A percentile compares a stretch with the other conserved stretches of the same genome.
These are phyloP conservation scores for Etheostoma spectabile DNA, from an alignment of 2,113 vertebrate genomes.

Conservation along the genomic window DNA sequence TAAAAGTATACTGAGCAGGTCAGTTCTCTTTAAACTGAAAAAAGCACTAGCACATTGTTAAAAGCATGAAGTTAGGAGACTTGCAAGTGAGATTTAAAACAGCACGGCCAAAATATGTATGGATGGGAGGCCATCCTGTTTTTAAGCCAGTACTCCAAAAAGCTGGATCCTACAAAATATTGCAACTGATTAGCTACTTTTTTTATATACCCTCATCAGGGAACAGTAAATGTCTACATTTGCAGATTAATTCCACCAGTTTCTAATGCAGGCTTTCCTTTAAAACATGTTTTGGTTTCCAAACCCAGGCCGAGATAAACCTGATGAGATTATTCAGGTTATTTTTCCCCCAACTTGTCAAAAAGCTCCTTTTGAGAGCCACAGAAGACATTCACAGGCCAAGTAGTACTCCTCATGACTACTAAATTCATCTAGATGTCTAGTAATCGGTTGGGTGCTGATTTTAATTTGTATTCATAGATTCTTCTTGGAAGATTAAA, in stretches of 20 bases:
- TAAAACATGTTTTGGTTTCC: not conserved
- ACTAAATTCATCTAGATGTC: not conserved
- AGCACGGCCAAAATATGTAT: not conserved
- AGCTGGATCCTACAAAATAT: not conserved
- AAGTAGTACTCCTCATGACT: not conserved
- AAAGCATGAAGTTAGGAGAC: not conserved
- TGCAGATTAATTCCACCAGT: not conserved
- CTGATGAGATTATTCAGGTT: not conserved
- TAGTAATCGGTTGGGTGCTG: not conserved
- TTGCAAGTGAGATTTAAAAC: slow-evolving; percentile 10
- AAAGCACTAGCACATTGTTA: not conserved
- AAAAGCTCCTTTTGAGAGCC: not conserved
- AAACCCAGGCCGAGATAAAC: not conserved
- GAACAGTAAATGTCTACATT: not conserved
- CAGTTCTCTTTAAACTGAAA: slow-evolving; percentile 4
- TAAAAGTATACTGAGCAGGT: slow-evolving; percentile 27
- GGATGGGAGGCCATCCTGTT: not conserved
- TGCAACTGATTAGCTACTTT: not conserved
- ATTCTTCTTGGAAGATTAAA: not conserved
- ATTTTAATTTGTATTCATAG: not conserved
- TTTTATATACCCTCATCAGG: not conserved
- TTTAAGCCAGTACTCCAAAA: not conserved
- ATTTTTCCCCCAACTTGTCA: not conserved
- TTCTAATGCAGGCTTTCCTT: not conserved
- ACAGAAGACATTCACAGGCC: not conserved